These are phyloP conservation scores for Euzetes globulus DNA, from an alignment of 2,888 invertebrate genomes.

Conservation along the genomic window DNA sequence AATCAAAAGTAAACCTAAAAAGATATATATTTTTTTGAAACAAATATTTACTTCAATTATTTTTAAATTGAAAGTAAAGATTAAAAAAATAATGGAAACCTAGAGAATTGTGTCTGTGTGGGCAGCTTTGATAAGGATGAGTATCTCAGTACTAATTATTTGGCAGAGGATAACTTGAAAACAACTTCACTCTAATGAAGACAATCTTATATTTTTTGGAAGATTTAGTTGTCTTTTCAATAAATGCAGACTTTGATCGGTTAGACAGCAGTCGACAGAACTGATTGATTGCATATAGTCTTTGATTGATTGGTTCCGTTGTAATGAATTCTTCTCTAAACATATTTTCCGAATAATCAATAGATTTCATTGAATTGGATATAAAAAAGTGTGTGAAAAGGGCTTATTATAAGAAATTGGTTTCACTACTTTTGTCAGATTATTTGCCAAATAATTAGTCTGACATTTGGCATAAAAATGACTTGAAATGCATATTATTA, in stretches of 20 bases:
- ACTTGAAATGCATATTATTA: not conserved
- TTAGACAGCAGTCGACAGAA: not conserved
- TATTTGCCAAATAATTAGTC: not conserved
- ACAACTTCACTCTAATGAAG: not conserved
- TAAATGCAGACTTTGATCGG: not conserved
- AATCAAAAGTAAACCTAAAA: not conserved
- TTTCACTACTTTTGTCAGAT: not conserved
- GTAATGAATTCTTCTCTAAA: not conserved
- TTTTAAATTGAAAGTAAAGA: not conserved
- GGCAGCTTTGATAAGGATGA: not conserved
- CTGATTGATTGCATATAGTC: constrained; percentile 1
- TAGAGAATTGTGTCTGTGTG: not conserved
- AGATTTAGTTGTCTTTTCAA: constrained; percentile 8
- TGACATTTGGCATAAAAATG: not conserved
- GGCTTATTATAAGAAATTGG: not conserved
- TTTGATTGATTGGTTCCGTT: not conserved
- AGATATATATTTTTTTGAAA: not conserved
- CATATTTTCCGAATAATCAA: no score
- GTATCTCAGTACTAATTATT: not conserved
- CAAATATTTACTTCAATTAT: not conserved
- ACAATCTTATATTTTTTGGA: not conserved
- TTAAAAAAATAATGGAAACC: not conserved
- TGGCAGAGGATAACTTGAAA: not conserved
- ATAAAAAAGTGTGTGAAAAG: no score
- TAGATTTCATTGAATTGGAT: no score